Evolutionary conservation across 2,797 vertebrate genomes (phyloP), one percentile per base, ranked within the genome.

Genomic region (Enteromius trimaculatus): DNA sequence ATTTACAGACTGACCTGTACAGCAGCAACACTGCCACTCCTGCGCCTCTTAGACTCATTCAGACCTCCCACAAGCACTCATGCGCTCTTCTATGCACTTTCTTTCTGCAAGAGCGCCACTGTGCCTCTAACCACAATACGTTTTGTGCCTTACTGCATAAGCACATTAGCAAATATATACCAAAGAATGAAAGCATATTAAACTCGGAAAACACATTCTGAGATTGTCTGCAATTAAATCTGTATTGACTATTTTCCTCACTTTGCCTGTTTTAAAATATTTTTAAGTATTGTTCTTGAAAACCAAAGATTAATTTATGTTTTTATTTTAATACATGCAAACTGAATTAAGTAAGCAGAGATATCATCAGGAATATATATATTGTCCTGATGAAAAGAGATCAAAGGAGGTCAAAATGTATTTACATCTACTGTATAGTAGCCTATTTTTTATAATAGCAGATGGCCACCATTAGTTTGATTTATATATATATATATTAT

Each of bases 61-160:
- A 95, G 89, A 86, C 94, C 93, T 0, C 95, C 96, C 0, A 92
- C 94, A 34, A 91, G 94, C 71, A 39, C 71, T 0, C 92, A 94
- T 89, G 79, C 94, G 81, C 77, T 95, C 19, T 96, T 96, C 90
- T 97, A 96, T 0, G 0, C 89, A 53, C 90, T 96, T 80, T 96
- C 95, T 1, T 96, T 97, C 89, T 96, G 95, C 88, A 96, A 96
- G 88, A 96, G 95, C 0, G 92, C 94, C 0, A 89, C 90, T 0
- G 95, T 95, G 87, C 95, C 96, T 0, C 87, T 97, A 84, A 91
- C 92, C 0, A 89, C 93, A 0, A 93, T 92, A 0, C 87, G 91
- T 55, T 70, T 96, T 72, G 85, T 96, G 62, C 96, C 95, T 11
- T 95, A 93, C 87, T 94, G 93, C 68, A 49, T 95, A 17, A 88